Conservation (phyloP, 2,797 vertebrate genomes). For the Monodelphis domestica region DNA sequence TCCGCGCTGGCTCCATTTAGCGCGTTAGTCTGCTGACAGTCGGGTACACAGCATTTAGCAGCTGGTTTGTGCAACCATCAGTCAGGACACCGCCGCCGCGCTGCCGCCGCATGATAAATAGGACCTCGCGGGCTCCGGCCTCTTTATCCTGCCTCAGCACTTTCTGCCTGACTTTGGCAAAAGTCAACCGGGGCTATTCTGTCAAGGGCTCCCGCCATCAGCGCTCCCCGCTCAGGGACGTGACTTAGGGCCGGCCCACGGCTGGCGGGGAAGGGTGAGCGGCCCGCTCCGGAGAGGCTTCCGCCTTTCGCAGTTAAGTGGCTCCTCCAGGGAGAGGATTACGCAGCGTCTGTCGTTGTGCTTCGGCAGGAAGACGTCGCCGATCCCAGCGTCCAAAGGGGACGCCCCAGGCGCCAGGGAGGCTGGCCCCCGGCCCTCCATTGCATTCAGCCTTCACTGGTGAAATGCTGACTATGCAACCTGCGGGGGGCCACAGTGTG, state of each 20-base stretch:
- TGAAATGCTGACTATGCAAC: neutral
- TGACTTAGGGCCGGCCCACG: constrained; percentile 85
- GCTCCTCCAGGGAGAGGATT: constrained; percentile 42
- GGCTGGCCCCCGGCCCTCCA: neutral
- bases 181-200: constrained; percentile 86
- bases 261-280: constrained; percentile 83
- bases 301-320: constrained; percentile 57
- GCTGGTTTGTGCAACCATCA: constrained; percentile 89
- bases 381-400: constrained; percentile 63
- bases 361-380: constrained; percentile 69
- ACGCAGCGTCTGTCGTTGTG: constrained; percentile 77
- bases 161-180: constrained; percentile 86
- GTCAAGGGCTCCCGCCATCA: too few species aligned
- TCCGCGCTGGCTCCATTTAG: constrained; percentile 86
- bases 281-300: constrained; percentile 81
- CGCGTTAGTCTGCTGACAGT: constrained; percentile 86
- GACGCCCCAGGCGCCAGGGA: constrained; percentile 60
- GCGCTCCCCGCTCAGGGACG: constrained; percentile 81
- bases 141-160: constrained; percentile 89
- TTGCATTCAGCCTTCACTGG: neutral
- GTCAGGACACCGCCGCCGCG: constrained; percentile 90
- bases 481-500: neutral
- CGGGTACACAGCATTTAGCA: constrained; percentile 89
- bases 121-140: constrained; percentile 86
- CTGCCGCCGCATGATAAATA: constrained; percentile 90